Percentiles rank a stretch among this genome's conserved stretches.
Evolutionary conservation across 1,140 invertebrate genomes (phyloP).

Genomic region (Rhizoglyphus robini): DNA sequence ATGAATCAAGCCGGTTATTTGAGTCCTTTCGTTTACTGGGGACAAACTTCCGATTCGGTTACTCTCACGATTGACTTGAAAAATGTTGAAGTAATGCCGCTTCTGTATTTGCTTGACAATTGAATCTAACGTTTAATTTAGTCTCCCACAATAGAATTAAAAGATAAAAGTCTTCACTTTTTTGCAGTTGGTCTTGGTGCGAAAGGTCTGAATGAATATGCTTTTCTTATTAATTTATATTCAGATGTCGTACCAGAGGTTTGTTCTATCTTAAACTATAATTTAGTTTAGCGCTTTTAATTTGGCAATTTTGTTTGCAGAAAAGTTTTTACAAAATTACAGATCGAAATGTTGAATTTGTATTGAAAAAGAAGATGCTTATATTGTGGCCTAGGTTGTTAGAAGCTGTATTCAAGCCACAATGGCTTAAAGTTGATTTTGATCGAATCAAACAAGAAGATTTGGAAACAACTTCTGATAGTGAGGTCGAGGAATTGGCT

Average conservation of each 20-base stretch:
- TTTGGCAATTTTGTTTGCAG: conserved; percentile 27
- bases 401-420: conserved; percentile 58
- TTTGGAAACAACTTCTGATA: conserved; percentile 40
- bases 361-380: conserved; percentile 50
- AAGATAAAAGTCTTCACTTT: conserved; percentile 41
- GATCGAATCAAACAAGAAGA: conserved; percentile 55
- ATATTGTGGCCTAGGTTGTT: conserved; percentile 70
- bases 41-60: conserved; percentile 60
- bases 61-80: conserved; percentile 68
- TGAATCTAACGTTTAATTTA: conserved; percentile 26
- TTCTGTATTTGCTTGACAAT: not conserved
- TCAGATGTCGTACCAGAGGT: conserved; percentile 52
- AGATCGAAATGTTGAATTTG: conserved; percentile 60
- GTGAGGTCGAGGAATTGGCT: not conserved
- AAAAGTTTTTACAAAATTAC: conserved; percentile 44
- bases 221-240: conserved; percentile 55
- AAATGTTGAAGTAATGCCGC: conserved; percentile 49
- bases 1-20: too few species aligned
- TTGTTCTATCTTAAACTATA: conserved; percentile 22
- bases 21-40: conserved; percentile 86
- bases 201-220: conserved; percentile 43
- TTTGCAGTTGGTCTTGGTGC: conserved; percentile 48
- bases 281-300: conserved; percentile 22
- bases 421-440: conserved; percentile 83
- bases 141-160: conserved; percentile 44